Base-by-base conservation (phyloP, 2,113 vertebrate species). In the Pterophyllum scalare region DNA sequence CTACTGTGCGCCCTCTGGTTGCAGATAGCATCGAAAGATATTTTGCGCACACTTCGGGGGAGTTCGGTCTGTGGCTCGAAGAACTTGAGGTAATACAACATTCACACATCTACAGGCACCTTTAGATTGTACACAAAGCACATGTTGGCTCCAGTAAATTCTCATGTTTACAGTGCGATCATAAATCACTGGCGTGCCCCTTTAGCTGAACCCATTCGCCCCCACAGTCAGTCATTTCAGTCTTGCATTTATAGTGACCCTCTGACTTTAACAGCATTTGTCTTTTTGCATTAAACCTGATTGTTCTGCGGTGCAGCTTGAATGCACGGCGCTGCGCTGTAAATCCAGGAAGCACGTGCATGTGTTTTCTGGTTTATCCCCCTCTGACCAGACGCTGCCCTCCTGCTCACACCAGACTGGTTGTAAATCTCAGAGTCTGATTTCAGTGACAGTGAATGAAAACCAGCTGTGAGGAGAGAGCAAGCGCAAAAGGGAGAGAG, bases 381-480 rank as follows among this genome's bases (percentile, higher is more conserved):
- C 40, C 62, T 57, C 20, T 3, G 59, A 28, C 49, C 26, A 79
- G 80, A 86, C 77, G 20, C 74, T 40, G 86, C 28, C 19, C 65
- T 9, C 7, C 82, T 72, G 76, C 52, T 80, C 52, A 33, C 83
- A 58, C 31, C 3, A 14, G 56, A 70, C 74, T 57, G 59, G 26
- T 31, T 67, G 77, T 77, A 76, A 84, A 80, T 81, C 70, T 80
- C 62, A 52, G 13, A 26, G 70, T 56, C 57, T 28, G 49, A 78
- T 78, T 64, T 75, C 57, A 56, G 19, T 60, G 78, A 70, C 78
- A 67, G 77, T 59, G 56, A 86, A 80, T 38, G 28, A 81, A 75
- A 79, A 75, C 10, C 86, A 86, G 83, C 83, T 83, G 59, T 61
- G 81, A 57, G 14, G 49, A 57, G 57, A 57, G 56, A 70, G 26